Base-by-base conservation (phyloP, 1,140 invertebrate species). In the Hylaeus volcanicus region DNA sequence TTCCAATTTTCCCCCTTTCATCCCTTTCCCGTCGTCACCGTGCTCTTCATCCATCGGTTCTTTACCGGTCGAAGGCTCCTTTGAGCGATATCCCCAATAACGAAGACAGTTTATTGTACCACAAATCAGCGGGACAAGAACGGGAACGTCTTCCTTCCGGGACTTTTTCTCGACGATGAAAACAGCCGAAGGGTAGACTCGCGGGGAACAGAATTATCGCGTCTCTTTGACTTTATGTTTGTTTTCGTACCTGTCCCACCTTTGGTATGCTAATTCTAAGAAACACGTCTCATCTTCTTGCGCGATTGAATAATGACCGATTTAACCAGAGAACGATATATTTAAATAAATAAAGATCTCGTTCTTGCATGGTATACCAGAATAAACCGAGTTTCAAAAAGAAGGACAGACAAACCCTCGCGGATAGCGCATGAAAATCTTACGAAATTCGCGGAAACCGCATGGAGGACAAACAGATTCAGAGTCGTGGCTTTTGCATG, bases 11-110 rank as follows among this genome's bases (percentile, higher is more conserved):
- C 79, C 73, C n/a, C 15, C 37, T n/a, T 26, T 5, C 14, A 37
- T 45, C 14, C 66, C 45, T 4, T 45, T 45, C 45, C 45, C 45
- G 45, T 2, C 5, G 45, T 8, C 12, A 8, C 53, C 43, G 26
- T 73, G 26, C n/a, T n/a, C 61, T 53, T 70, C 53, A 41, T 3
- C 12, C 43, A 53, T n/a, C 65, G 48, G 60, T 79, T 79, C 69
- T 76, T 76, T 69, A 48, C 45, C 9, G 56, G 65, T 65, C 41
- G 61, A 48, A 75, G 41, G 64, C 43, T 63, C 51, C 77, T 83
- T 86, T 83, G 81, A 86, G 48, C 65, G 81, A 86, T 83, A 73
- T 60, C 64, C 70, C 41, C 58, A 41, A 55, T 86, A 86, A 86
- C 68, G 81, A 78, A 74, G 43, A 65, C 81, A 86, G 83, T 86